Percentiles rank a stretch among this genome's conserved stretches.
These are phyloP conservation scores for Oncopodura yosiiana DNA, from an alignment of 1,140 invertebrate species.

Conservation along the genomic window DNA sequence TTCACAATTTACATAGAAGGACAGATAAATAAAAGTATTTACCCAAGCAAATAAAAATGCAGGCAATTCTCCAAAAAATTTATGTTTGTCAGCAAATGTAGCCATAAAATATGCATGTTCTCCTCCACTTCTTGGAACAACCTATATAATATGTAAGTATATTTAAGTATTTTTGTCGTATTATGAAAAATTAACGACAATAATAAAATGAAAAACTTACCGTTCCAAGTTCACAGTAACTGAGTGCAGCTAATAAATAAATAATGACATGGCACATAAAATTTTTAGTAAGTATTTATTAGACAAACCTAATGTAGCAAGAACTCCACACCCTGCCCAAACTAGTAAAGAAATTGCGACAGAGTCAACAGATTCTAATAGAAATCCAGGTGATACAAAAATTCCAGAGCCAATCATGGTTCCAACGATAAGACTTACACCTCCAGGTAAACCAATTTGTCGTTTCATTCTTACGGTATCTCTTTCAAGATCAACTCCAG, in stretches of 20 bases:
- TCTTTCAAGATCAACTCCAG: no score
- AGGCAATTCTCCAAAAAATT: conserved; percentile 60
- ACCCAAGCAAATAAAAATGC: conserved; percentile 83
- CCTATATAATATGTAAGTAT: no score
- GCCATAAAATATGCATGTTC: conserved; percentile 72
- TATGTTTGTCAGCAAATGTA: conserved; percentile 56
- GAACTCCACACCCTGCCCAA: conserved; percentile 68
- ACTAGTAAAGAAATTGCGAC: conserved; percentile 70
- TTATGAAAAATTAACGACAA: no score
- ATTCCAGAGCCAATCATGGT: conserved; percentile 60
- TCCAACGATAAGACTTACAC: conserved; percentile 29
- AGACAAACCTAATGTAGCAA: conserved; percentile 66
- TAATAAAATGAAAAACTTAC: no score
- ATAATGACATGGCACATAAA: no score
- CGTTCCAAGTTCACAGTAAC: conserved; percentile 33
- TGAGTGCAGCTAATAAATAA: conserved; percentile 27
- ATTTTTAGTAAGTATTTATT: no score
- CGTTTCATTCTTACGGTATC: conserved; percentile 27
- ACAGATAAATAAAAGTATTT: conserved; percentile 73
- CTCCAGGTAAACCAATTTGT: conserved; percentile 31
- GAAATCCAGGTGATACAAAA: conserved; percentile 76
- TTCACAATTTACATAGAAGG: no score
- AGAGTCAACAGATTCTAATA: conserved; percentile 66
- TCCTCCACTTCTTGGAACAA: conserved; percentile 69
- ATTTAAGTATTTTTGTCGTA: no score